Base-by-base conservation (phyloP, 2,888 invertebrate species). In the Carabus problematicus region DNA sequence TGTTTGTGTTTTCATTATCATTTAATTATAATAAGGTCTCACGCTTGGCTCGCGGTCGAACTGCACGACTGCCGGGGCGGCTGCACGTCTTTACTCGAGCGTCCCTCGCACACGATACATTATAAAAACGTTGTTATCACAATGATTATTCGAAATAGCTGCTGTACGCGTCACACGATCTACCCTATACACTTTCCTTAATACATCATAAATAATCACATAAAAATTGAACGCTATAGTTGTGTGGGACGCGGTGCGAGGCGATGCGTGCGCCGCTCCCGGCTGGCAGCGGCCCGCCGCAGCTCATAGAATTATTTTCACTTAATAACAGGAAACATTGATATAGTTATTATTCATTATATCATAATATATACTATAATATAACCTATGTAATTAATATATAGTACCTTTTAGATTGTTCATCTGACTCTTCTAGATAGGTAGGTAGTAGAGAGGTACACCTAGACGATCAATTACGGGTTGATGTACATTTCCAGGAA, bases 301-400 rank as follows among this genome's bases (percentile, higher is more conserved):
- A 58, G 56, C 58, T 47, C 74, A 81, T 81, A 81, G 79, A 81
- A 80, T 81, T 59, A 66, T 70, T 81, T 81, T 80, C 78, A 82
- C 79, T 79, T 79, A 79, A 79, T 81, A 82, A 82, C 82, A 82
- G 81, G 82, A 82, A 82, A 82, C 82, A 82, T 82, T 82, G 81
- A 82, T 82, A 82, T 82, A 82, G 80, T 81, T 58, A 69, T 69
- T 69, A 61, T 61, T 62, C 62, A 68, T 49, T 68, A 56, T 29
- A 68, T 63, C 58, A 64, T 68, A 63, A 68, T 71, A 67, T 61
- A 62, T 67, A 62, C 62, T 59, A 63, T 70, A 66, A 64, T 68
- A 49, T 68, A 63, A 64, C 66, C 59, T 63, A 71, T 58, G 47
- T 70, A 64, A 49, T 49, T n/a, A 49, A 18, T 16, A 12, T 66